Evolutionary conservation across 2,888 invertebrate genomes (phyloP), one percentile per base, ranked within the genome.

Genomic region (Cantharis nigra): DNA sequence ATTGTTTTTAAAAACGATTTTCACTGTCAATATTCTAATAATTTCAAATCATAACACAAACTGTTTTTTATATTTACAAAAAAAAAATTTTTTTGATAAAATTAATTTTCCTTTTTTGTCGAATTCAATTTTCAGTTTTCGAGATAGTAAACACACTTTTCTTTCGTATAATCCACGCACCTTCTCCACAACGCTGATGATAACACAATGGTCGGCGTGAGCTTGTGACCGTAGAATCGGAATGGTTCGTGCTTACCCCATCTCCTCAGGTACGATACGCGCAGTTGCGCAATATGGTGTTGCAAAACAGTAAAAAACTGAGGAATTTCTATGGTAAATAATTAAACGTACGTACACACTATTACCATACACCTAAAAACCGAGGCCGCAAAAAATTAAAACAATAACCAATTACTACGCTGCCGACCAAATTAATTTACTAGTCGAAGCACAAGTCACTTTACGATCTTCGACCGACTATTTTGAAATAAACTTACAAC

Each of bases 261-360:
- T 80, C 78, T 75, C 79, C 77, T 72, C 81, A 83, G 81, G 83
- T 81, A 80, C 79, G 78, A 75, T 78, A 77, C 76, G 75, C 80
- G 84, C 84, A 82, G 79, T 83, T 83, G 84, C 84, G 84, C 84
- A 81, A 81, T 78, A 74, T 80, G 77, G 75, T 78, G 78, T 79
- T 80, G 81, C 81, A 83, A 83, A 82, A 79, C 79, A 79, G 23
- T 75, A 78, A 78, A 77, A 78, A 78, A 71, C 70, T 71, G 49
- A 70, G 71, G 73, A 78, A 77, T 77, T 77, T 71, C 69, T 63
- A 73, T 70, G 74, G 72, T 67, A 77, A 77, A 77, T 76, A 72
- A 76, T 72, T 76, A 76, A 76, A 72, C 67, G 63, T 33, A 69
- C 28, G 16, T 72, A 72, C 18, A 72, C 69, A 71, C 69, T 69